phyloP scores from a whole-genome alignment of 2,113 vertebrate species.

The Tachysurus fulvidraco region DNA sequence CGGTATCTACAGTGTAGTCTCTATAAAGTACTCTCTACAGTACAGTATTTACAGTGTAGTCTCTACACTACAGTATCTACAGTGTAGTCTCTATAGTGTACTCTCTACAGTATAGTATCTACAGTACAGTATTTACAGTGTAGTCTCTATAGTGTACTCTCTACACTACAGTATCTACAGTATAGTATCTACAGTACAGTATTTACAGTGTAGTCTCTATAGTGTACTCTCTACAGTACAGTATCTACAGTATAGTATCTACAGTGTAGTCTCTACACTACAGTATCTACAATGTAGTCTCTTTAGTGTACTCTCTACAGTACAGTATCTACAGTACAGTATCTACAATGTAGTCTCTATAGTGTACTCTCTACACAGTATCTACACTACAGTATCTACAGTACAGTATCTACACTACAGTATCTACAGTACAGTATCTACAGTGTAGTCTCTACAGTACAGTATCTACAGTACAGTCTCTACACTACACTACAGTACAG shows the following conservation, averaged over 20 bases:
- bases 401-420: not conserved
- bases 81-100: not conserved
- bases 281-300: not conserved
- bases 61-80: not conserved
- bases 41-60: not conserved
- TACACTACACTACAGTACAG: too few species aligned
- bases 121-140: not conserved
- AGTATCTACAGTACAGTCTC: not conserved
- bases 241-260: not conserved
- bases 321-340: not conserved
- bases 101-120: not conserved
- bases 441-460: not conserved
- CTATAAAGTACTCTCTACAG: not conserved
- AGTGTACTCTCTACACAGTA: not conserved
- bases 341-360: not conserved
- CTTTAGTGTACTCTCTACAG: not conserved
- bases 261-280: not conserved
- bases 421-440: not conserved
- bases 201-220: not conserved
- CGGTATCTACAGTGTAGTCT: not conserved
- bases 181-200: not conserved
- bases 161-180: not conserved
- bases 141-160: too few species aligned
- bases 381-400: not conserved
- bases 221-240: not conserved